These are phyloP conservation scores for Leptura quadrifasciata DNA, from an alignment of 2,888 invertebrate species.

Conservation along the genomic window DNA sequence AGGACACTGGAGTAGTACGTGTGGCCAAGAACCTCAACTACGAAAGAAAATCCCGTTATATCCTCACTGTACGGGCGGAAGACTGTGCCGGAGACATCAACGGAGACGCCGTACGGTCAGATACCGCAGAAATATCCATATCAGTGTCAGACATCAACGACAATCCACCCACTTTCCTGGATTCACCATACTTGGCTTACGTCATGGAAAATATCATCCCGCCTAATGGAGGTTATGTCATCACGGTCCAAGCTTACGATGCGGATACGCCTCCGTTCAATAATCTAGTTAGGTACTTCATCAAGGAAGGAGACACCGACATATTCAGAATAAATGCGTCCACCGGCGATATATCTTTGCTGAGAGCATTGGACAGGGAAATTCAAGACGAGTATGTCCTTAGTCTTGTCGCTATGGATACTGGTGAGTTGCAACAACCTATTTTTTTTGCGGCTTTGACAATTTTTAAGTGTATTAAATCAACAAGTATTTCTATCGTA, in stretches of 20 bases:
- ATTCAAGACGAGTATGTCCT: slow-evolving; percentile 88
- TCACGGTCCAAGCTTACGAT: slow-evolving; percentile 91
- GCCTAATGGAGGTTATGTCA: slow-evolving; percentile 86
- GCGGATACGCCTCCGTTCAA: slow-evolving; percentile 94
- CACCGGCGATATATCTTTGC: slow-evolving; percentile 91
- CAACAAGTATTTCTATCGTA: too few relatives aligned
- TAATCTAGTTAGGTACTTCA: slow-evolving; percentile 92
- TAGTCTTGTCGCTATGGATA: slow-evolving; percentile 94
- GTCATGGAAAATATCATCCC: slow-evolving; percentile 95
- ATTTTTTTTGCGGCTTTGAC: neutral
- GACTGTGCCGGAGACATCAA: slow-evolving; percentile 87
- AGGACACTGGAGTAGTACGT: slow-evolving; percentile 92
- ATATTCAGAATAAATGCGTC: slow-evolving; percentile 94
- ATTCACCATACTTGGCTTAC: slow-evolving; percentile 95
- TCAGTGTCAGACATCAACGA: slow-evolving; percentile 94
- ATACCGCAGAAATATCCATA: slow-evolving; percentile 88
- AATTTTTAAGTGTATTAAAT: too few relatives aligned
- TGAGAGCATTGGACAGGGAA: slow-evolving; percentile 90
- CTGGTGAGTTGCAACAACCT: slow-evolving; percentile 79
- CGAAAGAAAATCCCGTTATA: slow-evolving; percentile 90
- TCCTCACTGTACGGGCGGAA: slow-evolving; percentile 89
- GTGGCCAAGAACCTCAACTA: slow-evolving; percentile 96
- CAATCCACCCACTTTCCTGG: slow-evolving; percentile 93
- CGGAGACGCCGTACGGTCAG: slow-evolving; percentile 78
- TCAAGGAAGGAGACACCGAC: slow-evolving; percentile 94